These are phyloP conservation scores for Leucophenga maculata DNA, from an alignment of 2,888 invertebrate genomes.

Conservation along the genomic window DNA sequence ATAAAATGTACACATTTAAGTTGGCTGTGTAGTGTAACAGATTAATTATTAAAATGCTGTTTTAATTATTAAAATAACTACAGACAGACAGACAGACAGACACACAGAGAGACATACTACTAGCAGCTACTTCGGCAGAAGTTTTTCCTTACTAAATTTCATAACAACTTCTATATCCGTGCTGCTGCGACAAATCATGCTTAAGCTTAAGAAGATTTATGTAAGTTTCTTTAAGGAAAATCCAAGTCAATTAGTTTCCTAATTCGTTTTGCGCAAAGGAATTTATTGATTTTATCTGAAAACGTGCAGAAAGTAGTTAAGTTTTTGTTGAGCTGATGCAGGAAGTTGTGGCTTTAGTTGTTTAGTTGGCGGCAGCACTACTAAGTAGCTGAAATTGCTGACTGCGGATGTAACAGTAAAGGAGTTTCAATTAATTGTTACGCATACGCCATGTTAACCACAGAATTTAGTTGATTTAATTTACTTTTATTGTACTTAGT, in stretches of 20 bases:
- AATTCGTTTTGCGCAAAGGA: conserved; percentile 66
- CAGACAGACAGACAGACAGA: too few relatives aligned
- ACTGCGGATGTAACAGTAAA: not conserved
- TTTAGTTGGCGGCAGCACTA: not conserved
- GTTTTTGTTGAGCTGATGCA: conserved; percentile 19
- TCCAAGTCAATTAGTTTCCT: conserved; percentile 66
- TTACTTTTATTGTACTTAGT: too few relatives aligned
- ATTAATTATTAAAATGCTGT: not conserved
- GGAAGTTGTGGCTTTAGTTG: not conserved
- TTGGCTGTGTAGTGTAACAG: not conserved
- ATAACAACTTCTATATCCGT: not conserved
- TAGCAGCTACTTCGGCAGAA: not conserved
- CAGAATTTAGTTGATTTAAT: not conserved
- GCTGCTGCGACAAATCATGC: conserved; percentile 51
- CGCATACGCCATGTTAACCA: conserved; percentile 8
- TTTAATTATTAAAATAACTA: not conserved
- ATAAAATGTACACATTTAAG: not conserved
- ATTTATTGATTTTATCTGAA: conserved; percentile 66
- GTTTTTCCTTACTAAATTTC: not conserved
- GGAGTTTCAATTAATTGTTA: conserved; percentile 5
- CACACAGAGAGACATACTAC: too few relatives aligned
- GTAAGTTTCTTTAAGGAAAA: conserved; percentile 65
- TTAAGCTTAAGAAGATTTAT: conserved; percentile 65
- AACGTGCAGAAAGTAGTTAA: conserved; percentile 65
- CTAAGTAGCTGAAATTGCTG: not conserved